Evolutionary conservation across 2,888 invertebrate species (phyloP), one percentile per base, ranked within the genome.

Genomic region (Mimumesa dahlbomi): DNA sequence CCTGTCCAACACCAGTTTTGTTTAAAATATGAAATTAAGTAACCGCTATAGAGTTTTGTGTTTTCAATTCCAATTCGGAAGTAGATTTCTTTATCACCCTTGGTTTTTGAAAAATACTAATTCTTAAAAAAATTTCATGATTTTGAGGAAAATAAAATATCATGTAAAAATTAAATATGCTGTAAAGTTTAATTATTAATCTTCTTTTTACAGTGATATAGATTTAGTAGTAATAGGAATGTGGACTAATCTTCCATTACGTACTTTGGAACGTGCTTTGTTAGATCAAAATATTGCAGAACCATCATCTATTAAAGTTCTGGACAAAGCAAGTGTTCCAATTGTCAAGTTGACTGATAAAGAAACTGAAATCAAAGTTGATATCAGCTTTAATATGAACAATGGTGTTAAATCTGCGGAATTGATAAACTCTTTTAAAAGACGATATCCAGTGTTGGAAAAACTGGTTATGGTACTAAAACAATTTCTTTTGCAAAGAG

Each of bases 301-400:
- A 88, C 94, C 95, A 86, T 93, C 94, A 87, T 94, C 96, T 86
- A 95, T 99, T 89, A 97, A 98, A 92, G 98, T 99, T 84, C 92
- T 99, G 82, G 98, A 98, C 91, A 98, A 97, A 91, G 99, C 99
- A 67, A 97, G 98, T 57, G 98, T 99, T 83, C 99, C 99, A 83
- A 99, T 99, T 85, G 97, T 99, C 77, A 99, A 99, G 92, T 93
- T 99, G 90, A 97, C 96, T 25, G 98, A 99, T 89, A 93, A 93
- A 73, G 93, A 93, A 87, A 91, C 89, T 91, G 95, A 96, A 81
- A 95, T 99, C 66, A 88, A 88, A 75, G 98, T 97, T 85, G 99
- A 99, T 91, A 99, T 99, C 89, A 98, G 98, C 85, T 99, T 99
- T 92, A 99, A 99, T 91, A 98, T 98, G 96, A 96, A 94, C 90